phyloP scores from a whole-genome alignment of 2,888 invertebrate species.

The Epinotia nisella region DNA sequence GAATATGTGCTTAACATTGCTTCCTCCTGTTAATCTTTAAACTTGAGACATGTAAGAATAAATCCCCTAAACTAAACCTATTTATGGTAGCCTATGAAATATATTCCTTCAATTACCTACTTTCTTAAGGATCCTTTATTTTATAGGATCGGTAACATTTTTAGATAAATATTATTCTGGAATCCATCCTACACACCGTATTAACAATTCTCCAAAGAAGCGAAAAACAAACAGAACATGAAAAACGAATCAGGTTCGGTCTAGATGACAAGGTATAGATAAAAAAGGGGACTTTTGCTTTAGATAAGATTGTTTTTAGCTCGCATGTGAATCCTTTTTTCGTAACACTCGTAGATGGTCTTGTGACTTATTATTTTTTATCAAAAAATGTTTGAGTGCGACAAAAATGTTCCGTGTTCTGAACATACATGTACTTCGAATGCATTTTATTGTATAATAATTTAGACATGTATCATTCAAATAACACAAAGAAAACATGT shows the following conservation, averaged over 20 bases:
- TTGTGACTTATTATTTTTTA: neutral
- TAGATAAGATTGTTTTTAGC: neutral
- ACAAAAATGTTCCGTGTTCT: neutral
- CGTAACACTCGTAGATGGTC: neutral
- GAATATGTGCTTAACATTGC: too few species aligned
- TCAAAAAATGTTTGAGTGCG: neutral
- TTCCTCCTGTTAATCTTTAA: too few species aligned
- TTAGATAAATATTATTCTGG: neutral
- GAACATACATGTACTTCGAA: neutral
- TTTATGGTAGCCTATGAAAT: neutral
- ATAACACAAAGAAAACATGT: too few species aligned
- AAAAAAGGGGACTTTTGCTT: neutral
- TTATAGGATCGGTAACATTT: neutral
- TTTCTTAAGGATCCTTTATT: neutral
- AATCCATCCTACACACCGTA: neutral
- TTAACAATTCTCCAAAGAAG: neutral
- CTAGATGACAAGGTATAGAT: conserved; percentile 3
- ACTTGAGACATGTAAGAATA: too few species aligned
- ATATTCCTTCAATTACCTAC: neutral
- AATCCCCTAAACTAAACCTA: too few species aligned
- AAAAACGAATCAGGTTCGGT: conserved; percentile 2
- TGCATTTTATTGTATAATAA: neutral
- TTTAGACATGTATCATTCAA: neutral
- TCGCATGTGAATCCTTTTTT: conserved; percentile 20
- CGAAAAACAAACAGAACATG: conserved; percentile 1